Evolutionary conservation across 2,888 invertebrate genomes (phyloP), one percentile per base, ranked within the genome.

Genomic region (Drosophila barbarae): DNA sequence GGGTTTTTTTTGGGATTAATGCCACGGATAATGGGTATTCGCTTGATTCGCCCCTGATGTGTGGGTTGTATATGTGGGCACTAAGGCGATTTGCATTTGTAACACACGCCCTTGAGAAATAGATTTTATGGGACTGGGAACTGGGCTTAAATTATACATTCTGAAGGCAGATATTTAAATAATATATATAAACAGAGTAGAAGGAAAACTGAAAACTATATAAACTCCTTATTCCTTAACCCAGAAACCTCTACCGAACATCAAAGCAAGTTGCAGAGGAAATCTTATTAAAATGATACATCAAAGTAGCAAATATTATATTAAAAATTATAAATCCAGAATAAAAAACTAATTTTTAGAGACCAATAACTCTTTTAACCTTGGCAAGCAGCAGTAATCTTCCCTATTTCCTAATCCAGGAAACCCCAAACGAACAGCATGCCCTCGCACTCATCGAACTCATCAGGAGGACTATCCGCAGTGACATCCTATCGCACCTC

Each of bases 401-500:
- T 12, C 0, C 1, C 2, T 18, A 44, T 10, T 44, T 6, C 4
- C 15, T 2, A 6, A 8, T 0, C n/a, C 63, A 80, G 80, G 79
- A 80, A 80, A 46, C 85, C 85, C 5, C 77, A 82, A 65, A 53
- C 77, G 21, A 71, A 57, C 21, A 69, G 65, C 46, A 69, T 64
- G 51, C 21, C 83, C 38, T 57, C 64, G 12, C 69, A 53, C 46
- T 64, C 74, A 23, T 47, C 71, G 9, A 53, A 47, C 66, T 59
- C 59, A 21, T 59, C 60, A 7, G 36, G 46, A 23, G 46, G 44
- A 9, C 47, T 59, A 18, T 39, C 60, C 12, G 57, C 61, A 15
- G 50, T 51, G 39, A 30, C 63, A 13, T 61, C 71, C 32, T 87
- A 86, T 74, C 84, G 85, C 49, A 77, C 73, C 44, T 79, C 87